Base-by-base conservation (phyloP, 2,797 vertebrate genomes). In the Chloroceryle inda region DNA sequence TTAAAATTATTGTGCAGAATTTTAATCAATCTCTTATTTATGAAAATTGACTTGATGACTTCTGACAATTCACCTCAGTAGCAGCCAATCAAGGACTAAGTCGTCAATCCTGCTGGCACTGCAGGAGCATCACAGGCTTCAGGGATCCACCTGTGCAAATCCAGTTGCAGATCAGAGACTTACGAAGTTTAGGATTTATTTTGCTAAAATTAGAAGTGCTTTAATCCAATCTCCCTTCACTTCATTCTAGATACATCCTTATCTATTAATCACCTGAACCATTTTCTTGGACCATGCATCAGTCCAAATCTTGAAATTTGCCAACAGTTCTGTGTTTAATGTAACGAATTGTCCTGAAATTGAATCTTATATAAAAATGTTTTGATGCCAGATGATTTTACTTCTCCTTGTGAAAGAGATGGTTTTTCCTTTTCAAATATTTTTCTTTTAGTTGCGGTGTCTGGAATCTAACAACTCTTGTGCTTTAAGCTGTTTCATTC, bases 11-110 rank as follows among this genome's bases (percentile, higher is more conserved):
- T 82, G 24, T 29, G 33, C 24, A 71, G 68, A 83, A 92, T 93
- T 92, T 89, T 85, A 88, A 89, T 94, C 52, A 79, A 52, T 74
- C 85, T 18, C 13, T 67, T 87, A 33, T 74, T 92, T 92, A 67
- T 44, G 27, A 71, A 89, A 82, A 83, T 64, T 67, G 78, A 56
- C 63, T 83, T 73, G 72, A 75, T 89, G 85, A 37, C 52, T 87
- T 92, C n/a, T 85, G 87, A 62, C 77, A 85, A 59, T 85, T 96
- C 55, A 63, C 11, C 11, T 89, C 66, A 63, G 74, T 23, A 63
- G 50, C 33, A 79, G 52, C 64, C 37, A 52, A 79, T 69, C 14
- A 58, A 78, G 66, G 49, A 59, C 45, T 61, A 67, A 72, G 44
- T 27, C 73, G 31, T 29, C 23, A 50, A 19, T 78, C 42, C 42